Base-by-base conservation (phyloP, 2,797 vertebrate genomes). In the Luscinia luscinia region DNA sequence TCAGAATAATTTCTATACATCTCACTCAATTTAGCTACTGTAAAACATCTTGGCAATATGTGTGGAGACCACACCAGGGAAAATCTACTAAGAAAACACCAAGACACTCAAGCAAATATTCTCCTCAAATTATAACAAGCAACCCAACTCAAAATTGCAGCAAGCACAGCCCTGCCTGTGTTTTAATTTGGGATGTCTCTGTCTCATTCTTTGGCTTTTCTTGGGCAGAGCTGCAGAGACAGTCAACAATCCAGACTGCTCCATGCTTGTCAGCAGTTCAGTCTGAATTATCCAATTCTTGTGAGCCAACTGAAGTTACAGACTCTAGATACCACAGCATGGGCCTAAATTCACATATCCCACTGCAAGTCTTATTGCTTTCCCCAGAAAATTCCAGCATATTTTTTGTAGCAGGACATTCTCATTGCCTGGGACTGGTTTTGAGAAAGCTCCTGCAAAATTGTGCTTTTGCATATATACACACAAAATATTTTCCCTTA, bases 401-500 rank as follows among this genome's bases (percentile, higher is more conserved):
- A 1, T 45, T 64, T 63, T 54, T 30, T 73, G 19, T 43, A 38
- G n/a, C 1, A 0, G 21, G 22, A 40, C 18, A 21, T 28, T 59
- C 13, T 57, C 15, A 34, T n/a, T 64, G 4, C 16, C 11, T 12
- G 9, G 7, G 9, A 40, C 11, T 24, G 1, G 10, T 70, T 83
- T 45, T 27, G 43, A 82, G 36, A 74, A 49, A 55, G 2, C 0
- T 26, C 16, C 48, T 80, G 38, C 6, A 79, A 79, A 85, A 63
- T 5, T 22, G 6, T 46, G 8, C 3, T 15, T 52, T 27, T 34
- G 34, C 9, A 63, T 4, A 55, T 2, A 57, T 1, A 20, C 4
- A 24, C 3, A 48, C 0, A 27, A 8, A 64, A 61, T 23, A 28
- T 1, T 78, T 51, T 40, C 23, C 28, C 16, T 80, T 41, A 12